phyloP scores from a whole-genome alignment of 2,113 vertebrate genomes.

The Heterocephalus glaber region DNA sequence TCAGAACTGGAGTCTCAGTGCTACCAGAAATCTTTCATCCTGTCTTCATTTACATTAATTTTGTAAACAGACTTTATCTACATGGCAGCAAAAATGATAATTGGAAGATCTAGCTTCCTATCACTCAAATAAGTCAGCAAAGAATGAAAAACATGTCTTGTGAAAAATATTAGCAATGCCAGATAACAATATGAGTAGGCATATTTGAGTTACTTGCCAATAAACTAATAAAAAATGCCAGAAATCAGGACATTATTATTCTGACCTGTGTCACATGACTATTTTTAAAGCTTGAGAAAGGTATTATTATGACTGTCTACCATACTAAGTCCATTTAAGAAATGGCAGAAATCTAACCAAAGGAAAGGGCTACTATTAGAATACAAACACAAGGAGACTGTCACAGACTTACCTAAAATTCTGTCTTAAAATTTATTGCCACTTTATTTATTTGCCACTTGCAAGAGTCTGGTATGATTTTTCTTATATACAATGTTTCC shows the following conservation, averaged over 20 bases:
- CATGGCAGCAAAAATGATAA: neutral
- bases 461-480: neutral
- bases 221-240: neutral
- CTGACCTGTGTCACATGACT: neutral
- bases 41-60: neutral
- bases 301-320: neutral
- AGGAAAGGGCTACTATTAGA: neutral
- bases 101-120: neutral
- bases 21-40: neutral
- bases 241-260: neutral
- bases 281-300: neutral
- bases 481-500: neutral
- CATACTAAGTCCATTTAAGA: neutral
- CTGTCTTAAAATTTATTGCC: neutral
- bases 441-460: neutral
- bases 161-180: neutral
- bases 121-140: neutral
- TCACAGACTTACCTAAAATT: neutral
- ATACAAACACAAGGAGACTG: neutral
- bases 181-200: neutral
- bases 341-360: neutral
- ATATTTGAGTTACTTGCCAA: neutral
- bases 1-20: neutral
- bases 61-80: neutral
- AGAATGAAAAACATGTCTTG: neutral